phyloP scores from a whole-genome alignment of 2,797 vertebrate genomes.

The Lepus oiostolus region DNA sequence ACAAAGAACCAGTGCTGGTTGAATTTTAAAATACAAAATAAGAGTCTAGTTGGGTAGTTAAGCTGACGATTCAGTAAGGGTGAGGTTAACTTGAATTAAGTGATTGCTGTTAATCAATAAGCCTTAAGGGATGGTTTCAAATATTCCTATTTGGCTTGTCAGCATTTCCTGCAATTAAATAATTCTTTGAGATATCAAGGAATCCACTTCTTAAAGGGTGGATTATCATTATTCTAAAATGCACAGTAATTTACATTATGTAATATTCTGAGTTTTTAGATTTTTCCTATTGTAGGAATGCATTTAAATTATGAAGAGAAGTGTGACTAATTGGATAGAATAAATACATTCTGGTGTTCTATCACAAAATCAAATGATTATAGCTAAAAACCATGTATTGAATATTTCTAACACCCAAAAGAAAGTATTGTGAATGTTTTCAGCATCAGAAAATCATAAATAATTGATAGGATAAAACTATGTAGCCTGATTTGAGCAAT shows the following conservation, averaged over 20 bases:
- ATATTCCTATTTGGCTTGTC: neutral
- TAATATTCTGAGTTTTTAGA: neutral
- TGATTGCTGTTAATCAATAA: neutral
- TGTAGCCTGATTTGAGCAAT: too few relatives aligned
- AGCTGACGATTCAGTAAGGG: neutral
- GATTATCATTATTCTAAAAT: neutral
- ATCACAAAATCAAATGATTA: too few relatives aligned
- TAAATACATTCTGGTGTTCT: too few relatives aligned
- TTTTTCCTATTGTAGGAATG: neutral
- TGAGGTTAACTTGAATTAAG: neutral
- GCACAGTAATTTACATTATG: neutral
- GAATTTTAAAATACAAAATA: neutral
- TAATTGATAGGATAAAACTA: too few relatives aligned
- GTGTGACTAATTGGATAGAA: too few relatives aligned
- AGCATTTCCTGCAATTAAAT: constrained; percentile 26
- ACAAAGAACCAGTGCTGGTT: neutral
- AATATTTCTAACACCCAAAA: too few relatives aligned
- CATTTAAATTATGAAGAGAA: neutral
- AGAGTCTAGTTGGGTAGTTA: neutral
- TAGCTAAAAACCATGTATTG: too few relatives aligned
- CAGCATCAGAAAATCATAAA: too few relatives aligned
- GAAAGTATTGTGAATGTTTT: too few relatives aligned
- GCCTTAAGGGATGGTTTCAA: neutral
- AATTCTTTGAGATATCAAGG: neutral
- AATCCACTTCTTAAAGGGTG: neutral